Base-by-base conservation (phyloP, 2,113 vertebrate genomes). In the Pollachius pollachius region DNA sequence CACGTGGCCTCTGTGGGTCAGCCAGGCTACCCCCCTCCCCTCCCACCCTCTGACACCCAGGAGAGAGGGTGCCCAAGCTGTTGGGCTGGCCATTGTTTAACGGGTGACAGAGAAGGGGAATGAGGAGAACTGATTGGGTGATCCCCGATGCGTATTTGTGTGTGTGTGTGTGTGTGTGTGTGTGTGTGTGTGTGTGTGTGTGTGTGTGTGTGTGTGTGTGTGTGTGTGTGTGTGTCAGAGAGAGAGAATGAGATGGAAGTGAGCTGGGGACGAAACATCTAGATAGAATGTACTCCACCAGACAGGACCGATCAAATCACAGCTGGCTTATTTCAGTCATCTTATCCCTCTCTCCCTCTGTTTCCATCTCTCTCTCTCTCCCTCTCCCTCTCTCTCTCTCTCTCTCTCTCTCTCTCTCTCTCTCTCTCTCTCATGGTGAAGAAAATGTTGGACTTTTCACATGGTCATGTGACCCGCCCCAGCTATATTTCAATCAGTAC, bases 401-500 rank as follows among this genome's bases (percentile, higher is more conserved):
- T 48, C 77, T 64, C 70, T 56, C 34, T 57, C 67, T 81, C 69
- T 58, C 21, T 21, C 30, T n/a, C 57, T n/a, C 57, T n/a, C 57
- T n/a, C 69, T 30, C 52, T 54, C 52, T 54, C 52, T 54, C 52
- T 54, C 52, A 12, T 54, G 64, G 70, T 19, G 16, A 61, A 78
- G 75, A 69, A 19, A 59, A 57, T 61, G 54, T 25, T 62, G 61
- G 61, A 62, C 12, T 12, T 54, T 54, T 54, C 52, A 15, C 68
- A 19, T 73, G 71, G 75, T 71, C 83, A 74, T 75, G 80, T 76
- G 84, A 84, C 75, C 76, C 77, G 81, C 73, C 76, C 65, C 78
- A 72, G 84, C 84, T 85, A 76, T 88, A 86, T 90, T 90, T 90
- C 87, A 89, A 81, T 89, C 84, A 88, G 71, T 83, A 37, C 77